Base-by-base conservation (phyloP, 1,140 invertebrate species). In the Ceratina calcarata region DNA sequence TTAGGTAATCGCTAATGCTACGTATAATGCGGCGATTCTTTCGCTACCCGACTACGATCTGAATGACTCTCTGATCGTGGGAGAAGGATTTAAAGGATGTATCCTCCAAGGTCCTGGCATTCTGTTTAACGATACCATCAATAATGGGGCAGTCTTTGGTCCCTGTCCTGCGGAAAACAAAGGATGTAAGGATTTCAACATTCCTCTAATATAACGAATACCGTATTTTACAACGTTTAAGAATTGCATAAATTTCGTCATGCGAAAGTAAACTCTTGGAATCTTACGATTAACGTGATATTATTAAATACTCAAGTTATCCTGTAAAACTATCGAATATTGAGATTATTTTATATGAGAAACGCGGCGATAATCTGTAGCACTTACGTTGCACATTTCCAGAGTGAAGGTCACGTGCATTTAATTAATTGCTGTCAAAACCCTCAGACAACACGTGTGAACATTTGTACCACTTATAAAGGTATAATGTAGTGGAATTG, bases 51-150 rank as follows among this genome's bases (percentile, higher is more conserved):
- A 95, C 79, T 94, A 95, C 51, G 91, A 92, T 57, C 93, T 87
- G 90, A 94, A 90, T 92, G 94, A 87, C 93, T 95, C 70, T 93
- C 91, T 97, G 81, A 95, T 96, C 79, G 95, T 98, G 75, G 97
- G 97, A 37, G 96, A 96, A 89, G 94, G 95, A 77, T 97, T 97
- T 93, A 95, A 94, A 85, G 97, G 97, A 72, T 98, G 97, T 89
- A 94, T 98, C 45, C 94, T 96, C 74, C 96, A 97, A 94, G 97
- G 97, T 18, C 97, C 97, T 7, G 95, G 96, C 70, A 94, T 98
- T 22, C 94, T 96, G 79, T 97, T 98, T 89, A 95, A 96, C 87
- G 92, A 94, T 18, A 94, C 94, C 61, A 90, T 94, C 58, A 93
- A 94, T 45, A 94, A 94, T 84, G 96, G 95, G 87, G 96, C 96